Conservation (phyloP, 2,113 vertebrate genomes). For the Tachycineta bicolor region DNA sequence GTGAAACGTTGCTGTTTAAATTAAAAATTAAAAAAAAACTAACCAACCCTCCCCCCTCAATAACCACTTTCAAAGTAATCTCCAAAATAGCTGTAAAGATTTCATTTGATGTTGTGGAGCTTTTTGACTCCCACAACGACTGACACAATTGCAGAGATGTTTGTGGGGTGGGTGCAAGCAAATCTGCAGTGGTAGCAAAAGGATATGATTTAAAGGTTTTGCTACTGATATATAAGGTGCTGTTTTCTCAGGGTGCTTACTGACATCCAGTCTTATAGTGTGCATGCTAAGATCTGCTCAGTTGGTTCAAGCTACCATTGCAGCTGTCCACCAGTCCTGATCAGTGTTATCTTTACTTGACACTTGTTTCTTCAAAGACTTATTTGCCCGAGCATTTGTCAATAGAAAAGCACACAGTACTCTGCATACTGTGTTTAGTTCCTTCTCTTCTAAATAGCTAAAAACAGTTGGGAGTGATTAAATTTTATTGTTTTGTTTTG, state of each 20-base stretch:
- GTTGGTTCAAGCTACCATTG: not conserved
- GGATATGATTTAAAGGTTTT: not conserved
- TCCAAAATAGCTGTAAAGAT: not conserved
- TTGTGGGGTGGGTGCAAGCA: not conserved
- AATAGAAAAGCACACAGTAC: not conserved
- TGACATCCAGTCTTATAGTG: not conserved
- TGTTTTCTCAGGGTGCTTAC: not conserved
- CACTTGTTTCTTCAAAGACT: not conserved
- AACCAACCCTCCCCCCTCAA: fast-evolving
- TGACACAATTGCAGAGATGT: not conserved
- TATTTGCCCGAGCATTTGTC: not conserved
- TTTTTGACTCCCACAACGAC: not conserved
- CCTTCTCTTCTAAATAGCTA: not conserved
- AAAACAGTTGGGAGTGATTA: not conserved
- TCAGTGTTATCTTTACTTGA: not conserved
- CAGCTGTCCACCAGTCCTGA: not conserved
- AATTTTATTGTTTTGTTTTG: not conserved
- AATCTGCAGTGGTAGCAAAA: not conserved
- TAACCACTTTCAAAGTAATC: not conserved
- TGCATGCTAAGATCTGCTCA: not conserved
- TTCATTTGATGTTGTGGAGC: not conserved
- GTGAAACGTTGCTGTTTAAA: not conserved
- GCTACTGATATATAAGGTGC: not conserved
- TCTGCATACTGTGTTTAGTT: not conserved
- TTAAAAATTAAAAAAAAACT: not conserved